phyloP scores from a whole-genome alignment of 2,113 vertebrate species.

The Pedionomus torquatus region DNA sequence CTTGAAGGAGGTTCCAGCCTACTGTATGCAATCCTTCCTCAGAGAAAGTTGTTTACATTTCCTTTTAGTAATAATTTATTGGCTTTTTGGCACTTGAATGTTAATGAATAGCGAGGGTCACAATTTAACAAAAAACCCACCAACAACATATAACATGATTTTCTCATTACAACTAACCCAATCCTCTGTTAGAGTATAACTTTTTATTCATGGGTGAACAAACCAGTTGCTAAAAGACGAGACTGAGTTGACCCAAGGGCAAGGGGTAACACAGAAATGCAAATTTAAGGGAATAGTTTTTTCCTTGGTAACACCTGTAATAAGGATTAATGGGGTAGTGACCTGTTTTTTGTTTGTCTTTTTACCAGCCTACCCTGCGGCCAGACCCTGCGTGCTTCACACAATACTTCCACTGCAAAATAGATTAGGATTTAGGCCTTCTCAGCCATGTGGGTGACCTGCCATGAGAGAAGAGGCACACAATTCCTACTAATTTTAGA shows the following conservation, averaged over 20 bases:
- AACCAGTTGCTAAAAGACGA: neutral
- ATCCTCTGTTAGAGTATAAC: neutral
- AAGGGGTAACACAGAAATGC: neutral
- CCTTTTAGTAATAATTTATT: conserved; percentile 71
- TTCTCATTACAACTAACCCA: conserved; percentile 6
- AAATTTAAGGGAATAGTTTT: conserved; percentile 31
- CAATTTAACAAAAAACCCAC: conserved; percentile 1
- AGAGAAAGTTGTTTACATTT: conserved; percentile 75
- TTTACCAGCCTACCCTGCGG: neutral
- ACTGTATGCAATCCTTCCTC: conserved; percentile 71
- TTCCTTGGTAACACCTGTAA: conserved; percentile 8
- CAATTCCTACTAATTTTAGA: neutral
- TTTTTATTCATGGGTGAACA: neutral
- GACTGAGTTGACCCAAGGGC: neutral
- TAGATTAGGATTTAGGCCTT: conserved; percentile 25
- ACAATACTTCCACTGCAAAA: neutral
- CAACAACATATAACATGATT: neutral
- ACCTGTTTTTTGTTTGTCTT: neutral
- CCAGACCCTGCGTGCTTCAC: neutral
- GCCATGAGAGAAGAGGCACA: neutral
- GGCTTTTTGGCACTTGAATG: conserved; percentile 64
- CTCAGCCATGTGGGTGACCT: neutral
- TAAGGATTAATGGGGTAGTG: conserved; percentile 21
- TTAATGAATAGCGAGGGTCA: conserved; percentile 46
- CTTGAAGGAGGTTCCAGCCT: conserved; percentile 81